These are phyloP conservation scores for Tetragnatha versicolor DNA, from an alignment of 1,140 invertebrate genomes.

Conservation along the genomic window DNA sequence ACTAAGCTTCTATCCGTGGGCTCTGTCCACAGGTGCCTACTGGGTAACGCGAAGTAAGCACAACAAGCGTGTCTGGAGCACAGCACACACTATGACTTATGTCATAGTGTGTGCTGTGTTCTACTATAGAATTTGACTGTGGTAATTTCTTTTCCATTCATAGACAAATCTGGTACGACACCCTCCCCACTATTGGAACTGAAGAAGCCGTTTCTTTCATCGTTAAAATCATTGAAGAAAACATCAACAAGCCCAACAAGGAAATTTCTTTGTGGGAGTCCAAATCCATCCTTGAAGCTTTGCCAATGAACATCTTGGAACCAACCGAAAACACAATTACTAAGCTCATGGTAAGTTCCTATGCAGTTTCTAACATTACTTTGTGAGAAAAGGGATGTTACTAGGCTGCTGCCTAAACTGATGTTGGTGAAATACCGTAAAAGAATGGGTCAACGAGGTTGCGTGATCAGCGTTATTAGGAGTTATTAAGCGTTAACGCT, in stretches of 20 bases:
- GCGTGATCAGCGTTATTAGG: too few relatives aligned
- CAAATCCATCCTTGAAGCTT: constrained; percentile 55
- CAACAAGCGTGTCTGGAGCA: neutral
- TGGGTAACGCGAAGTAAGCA: too few relatives aligned
- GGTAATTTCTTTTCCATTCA: neutral
- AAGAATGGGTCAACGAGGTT: too few relatives aligned
- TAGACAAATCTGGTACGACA: constrained; percentile 45
- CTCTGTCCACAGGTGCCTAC: neutral
- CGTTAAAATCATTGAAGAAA: constrained; percentile 8
- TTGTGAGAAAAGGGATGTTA: too few relatives aligned
- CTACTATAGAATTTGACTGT: neutral
- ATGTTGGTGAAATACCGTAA: too few relatives aligned
- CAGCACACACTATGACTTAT: neutral
- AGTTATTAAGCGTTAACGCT: too few relatives aligned
- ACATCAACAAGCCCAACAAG: neutral
- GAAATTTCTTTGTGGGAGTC: constrained; percentile 39
- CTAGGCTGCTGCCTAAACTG: too few relatives aligned
- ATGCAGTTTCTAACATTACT: too few relatives aligned
- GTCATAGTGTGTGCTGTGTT: neutral
- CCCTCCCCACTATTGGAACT: constrained; percentile 40
- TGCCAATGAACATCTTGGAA: constrained; percentile 53
- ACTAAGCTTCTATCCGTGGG: neutral
- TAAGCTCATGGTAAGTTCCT: neutral
- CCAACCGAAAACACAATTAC: neutral
- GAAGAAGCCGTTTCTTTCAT: constrained; percentile 32